Conservation (phyloP, 2,113 vertebrate genomes). For the Indicator indicator region DNA sequence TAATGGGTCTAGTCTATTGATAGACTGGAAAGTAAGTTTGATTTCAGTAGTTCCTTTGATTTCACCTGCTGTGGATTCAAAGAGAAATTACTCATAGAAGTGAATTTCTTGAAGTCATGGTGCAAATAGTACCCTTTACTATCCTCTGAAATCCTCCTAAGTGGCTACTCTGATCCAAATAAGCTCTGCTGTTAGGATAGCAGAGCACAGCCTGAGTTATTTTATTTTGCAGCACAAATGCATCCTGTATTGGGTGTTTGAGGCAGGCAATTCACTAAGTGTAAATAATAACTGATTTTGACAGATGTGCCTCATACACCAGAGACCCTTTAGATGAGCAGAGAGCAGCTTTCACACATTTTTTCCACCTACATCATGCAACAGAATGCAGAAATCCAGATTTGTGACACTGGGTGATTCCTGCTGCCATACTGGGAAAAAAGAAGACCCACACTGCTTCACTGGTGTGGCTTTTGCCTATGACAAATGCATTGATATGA, state of each 20-base stretch:
- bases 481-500: neutral
- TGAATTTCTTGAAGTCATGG: neutral
- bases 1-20: neutral
- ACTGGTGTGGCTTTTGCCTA: neutral
- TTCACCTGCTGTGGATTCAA: neutral
- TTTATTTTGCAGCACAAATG: neutral
- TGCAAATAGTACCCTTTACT: neutral
- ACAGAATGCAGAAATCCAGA: neutral
- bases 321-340: neutral
- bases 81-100: neutral
- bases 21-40: neutral
- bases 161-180: neutral
- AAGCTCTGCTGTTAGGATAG: neutral
- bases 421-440: neutral
- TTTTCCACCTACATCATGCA: neutral
- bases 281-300: conserved; percentile 12
- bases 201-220: neutral
- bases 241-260: neutral
- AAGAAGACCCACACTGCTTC: neutral
- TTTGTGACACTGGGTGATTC: neutral
- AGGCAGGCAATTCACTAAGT: neutral
- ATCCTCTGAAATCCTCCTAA: neutral
- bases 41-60: neutral
- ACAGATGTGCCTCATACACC: neutral
- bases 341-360: neutral